Percentiles rank a stretch among this genome's conserved stretches.
phyloP scores from a whole-genome alignment of 2,888 invertebrate genomes.

The Balanococcus diminutus region DNA sequence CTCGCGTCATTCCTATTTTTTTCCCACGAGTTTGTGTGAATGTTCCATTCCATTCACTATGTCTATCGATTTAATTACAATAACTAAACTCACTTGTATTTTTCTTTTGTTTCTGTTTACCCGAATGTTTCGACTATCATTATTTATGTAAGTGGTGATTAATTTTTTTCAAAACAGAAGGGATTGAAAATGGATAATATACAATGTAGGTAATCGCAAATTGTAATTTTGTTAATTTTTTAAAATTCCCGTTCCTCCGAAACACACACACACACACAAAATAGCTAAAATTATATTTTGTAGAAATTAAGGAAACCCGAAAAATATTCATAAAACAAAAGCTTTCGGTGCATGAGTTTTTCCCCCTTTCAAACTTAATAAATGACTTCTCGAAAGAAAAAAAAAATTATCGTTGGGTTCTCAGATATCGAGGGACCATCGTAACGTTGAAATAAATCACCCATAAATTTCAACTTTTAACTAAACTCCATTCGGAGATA shows the following conservation, averaged over 20 bases:
- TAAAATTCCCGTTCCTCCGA: too few relatives aligned
- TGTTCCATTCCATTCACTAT: not conserved
- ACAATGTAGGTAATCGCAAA: too few relatives aligned
- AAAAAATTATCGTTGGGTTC: constrained; percentile 7
- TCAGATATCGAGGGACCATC: constrained; percentile 14
- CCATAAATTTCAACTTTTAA: constrained; percentile 23
- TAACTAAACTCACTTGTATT: too few relatives aligned
- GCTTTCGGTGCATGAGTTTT: constrained; percentile 10
- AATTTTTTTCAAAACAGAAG: too few relatives aligned
- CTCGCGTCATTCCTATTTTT: not conserved
- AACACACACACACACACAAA: not conserved
- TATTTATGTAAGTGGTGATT: too few relatives aligned
- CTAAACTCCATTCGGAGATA: constrained; percentile 6
- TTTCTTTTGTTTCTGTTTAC: too few relatives aligned
- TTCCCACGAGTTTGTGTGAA: too few relatives aligned
- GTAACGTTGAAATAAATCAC: constrained; percentile 27
- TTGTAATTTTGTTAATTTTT: too few relatives aligned
- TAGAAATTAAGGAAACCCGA: not conserved
- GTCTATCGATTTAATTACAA: not conserved
- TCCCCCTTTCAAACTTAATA: constrained; percentile 19
- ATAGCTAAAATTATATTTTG: not conserved
- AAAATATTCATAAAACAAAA: constrained; percentile 27
- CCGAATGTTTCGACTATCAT: too few relatives aligned
- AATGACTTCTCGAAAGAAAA: constrained; percentile 25
- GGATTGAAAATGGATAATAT: too few relatives aligned